A percentile compares a stretch with the other conserved stretches of the same genome.
phyloP scores from a whole-genome alignment of 2,888 invertebrate species.

The Apamea sordens region DNA sequence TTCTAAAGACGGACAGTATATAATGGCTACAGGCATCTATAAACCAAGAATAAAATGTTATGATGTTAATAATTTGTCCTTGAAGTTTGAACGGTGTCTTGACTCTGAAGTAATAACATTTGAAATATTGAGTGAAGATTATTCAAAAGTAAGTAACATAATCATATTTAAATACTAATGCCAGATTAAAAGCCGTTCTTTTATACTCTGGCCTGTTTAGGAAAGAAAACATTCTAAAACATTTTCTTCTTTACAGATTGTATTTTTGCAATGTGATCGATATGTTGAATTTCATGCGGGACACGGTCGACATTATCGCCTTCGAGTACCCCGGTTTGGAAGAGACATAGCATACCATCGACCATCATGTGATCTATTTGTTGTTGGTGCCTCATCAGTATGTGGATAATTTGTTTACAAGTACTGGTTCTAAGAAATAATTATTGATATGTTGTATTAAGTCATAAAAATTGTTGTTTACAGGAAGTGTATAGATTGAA shows the following conservation, averaged over 20 bases:
- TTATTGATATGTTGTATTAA: neutral
- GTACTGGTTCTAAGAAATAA: neutral
- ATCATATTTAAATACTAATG: neutral
- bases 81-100: slow-evolving; percentile 99
- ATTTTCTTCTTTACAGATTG: slow-evolving; percentile 91
- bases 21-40: slow-evolving; percentile 98
- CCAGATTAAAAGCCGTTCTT: neutral
- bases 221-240: neutral
- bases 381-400: slow-evolving; percentile 96
- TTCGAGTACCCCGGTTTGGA: slow-evolving; percentile 98
- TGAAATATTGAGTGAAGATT: slow-evolving; percentile 98
- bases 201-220: neutral
- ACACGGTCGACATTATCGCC: slow-evolving; percentile 96
- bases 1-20: slow-evolving; percentile 97
- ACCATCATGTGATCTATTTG: slow-evolving; percentile 97
- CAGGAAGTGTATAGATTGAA: slow-evolving; percentile 98
- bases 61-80: slow-evolving; percentile 98
- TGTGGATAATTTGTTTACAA: slow-evolving; percentile 66
- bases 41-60: slow-evolving; percentile 99
- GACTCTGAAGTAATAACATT: slow-evolving; percentile 99
- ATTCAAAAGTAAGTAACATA: slow-evolving; percentile 93
- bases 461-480: slow-evolving; percentile 19
- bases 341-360: slow-evolving; percentile 97
- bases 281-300: slow-evolving; percentile 99
- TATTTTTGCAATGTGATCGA: slow-evolving; percentile 95